A percentile compares a stretch with the other conserved stretches of the same genome.
These are phyloP conservation scores for Lycia hirtaria DNA, from an alignment of 2,888 invertebrate species.

Conservation along the genomic window DNA sequence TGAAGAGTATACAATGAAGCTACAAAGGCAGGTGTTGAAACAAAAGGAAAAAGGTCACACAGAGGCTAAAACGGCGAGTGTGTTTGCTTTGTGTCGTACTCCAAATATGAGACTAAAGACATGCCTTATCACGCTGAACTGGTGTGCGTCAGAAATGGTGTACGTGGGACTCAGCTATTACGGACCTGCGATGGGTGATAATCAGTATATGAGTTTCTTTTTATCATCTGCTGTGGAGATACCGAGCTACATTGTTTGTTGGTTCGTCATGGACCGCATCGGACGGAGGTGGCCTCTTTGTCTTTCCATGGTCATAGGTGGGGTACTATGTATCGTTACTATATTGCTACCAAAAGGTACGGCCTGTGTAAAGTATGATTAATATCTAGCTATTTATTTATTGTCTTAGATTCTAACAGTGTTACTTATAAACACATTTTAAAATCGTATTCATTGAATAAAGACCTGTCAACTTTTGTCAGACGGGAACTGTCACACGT, in stretches of 20 bases:
- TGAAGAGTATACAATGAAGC: conserved; percentile 88
- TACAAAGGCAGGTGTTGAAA: conserved; percentile 90
- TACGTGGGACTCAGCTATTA: conserved; percentile 97
- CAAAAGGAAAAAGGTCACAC: conserved; percentile 84
- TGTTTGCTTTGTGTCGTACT: conserved; percentile 89
- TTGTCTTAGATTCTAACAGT: too few relatives aligned
- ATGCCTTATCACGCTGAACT: conserved; percentile 92
- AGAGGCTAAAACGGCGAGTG: conserved; percentile 74
- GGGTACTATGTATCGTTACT: conserved; percentile 93
- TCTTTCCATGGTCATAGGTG: conserved; percentile 93
- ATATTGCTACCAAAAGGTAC: conserved; percentile 92
- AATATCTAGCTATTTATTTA: too few relatives aligned
- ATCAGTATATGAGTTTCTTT: conserved; percentile 95
- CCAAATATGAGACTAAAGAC: conserved; percentile 96
- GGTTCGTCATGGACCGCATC: conserved; percentile 95
- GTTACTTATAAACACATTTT: too few relatives aligned
- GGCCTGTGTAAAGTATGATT: conserved; percentile 17
- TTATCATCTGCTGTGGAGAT: conserved; percentile 95
- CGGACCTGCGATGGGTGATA: conserved; percentile 94
- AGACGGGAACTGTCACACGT: too few relatives aligned
- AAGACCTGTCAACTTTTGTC: too few relatives aligned
- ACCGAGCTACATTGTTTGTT: conserved; percentile 94
- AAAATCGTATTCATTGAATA: too few relatives aligned
- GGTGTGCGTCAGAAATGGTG: conserved; percentile 97
- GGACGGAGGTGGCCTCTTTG: conserved; percentile 96